Evolutionary conservation across 2,888 invertebrate species (phyloP).

Genomic region (Ramazzottius varieornatus): DNA sequence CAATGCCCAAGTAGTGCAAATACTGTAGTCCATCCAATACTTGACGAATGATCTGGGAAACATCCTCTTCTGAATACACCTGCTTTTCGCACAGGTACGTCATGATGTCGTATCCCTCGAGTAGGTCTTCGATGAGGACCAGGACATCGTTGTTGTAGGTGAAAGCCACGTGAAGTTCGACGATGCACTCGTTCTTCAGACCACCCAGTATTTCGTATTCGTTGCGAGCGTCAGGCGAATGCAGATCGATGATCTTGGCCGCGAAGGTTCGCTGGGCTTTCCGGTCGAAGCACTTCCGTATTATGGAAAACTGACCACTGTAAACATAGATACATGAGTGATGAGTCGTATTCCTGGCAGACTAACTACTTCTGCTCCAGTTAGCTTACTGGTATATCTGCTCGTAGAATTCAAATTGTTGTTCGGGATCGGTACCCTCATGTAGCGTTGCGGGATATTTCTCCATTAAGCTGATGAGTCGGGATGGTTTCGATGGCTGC

Average conservation of each 20-base stretch:
- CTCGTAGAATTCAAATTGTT: slow-evolving; percentile 46
- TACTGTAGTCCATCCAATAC: slow-evolving; percentile 61
- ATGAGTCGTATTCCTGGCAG: too few relatives aligned
- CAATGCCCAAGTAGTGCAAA: slow-evolving; percentile 70
- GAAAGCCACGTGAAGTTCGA: slow-evolving; percentile 24
- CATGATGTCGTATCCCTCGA: slow-evolving; percentile 65
- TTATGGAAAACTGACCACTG: not conserved
- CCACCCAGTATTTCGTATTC: slow-evolving; percentile 60
- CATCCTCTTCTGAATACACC: slow-evolving; percentile 72
- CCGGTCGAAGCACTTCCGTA: slow-evolving; percentile 1
- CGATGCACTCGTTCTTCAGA: slow-evolving; percentile 62
- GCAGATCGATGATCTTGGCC: slow-evolving; percentile 40
- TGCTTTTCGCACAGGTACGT: slow-evolving; percentile 62
- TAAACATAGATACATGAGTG: not conserved
- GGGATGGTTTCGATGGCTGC: not conserved
- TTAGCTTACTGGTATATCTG: slow-evolving; percentile 37
- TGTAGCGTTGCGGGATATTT: not conserved
- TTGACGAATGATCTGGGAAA: slow-evolving; percentile 43
- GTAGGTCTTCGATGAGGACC: slow-evolving; percentile 18
- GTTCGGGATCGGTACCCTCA: not conserved
- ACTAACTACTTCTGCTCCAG: too few relatives aligned
- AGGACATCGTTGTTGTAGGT: not conserved
- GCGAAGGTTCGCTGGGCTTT: slow-evolving; percentile 34
- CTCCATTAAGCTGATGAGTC: slow-evolving; percentile 1
- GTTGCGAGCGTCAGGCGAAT: slow-evolving; percentile 32